Evolutionary conservation across 2,888 invertebrate species (phyloP), one percentile per base, ranked within the genome.

Genomic region (Nineta flava): DNA sequence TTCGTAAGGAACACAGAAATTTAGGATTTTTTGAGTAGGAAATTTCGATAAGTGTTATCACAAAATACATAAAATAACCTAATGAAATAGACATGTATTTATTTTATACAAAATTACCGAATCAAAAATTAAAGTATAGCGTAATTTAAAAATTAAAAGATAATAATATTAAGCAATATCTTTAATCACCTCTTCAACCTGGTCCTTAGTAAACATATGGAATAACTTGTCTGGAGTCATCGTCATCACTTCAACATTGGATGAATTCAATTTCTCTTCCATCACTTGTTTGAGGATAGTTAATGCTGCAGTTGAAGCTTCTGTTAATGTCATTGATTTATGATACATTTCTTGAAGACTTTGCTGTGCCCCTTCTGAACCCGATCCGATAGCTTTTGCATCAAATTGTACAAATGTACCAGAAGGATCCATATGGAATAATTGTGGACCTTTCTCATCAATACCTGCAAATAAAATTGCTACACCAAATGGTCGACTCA

Each of bases 381-480:
- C 99, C 0, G 99, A 97, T 1, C 99, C 99, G 58, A 99, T 99
- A 2, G 99, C 96, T 70, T 99, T 99, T 32, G 99, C 99, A 60
- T 94, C 88, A 68, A 93, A 99, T 64, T 93, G 87, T 52, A 97
- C 93, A 68, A 93, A 99, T 1, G 99, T 99, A 26, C 96, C 96
- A 40, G 95, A 96, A 7, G 97, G 99, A 67, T 99, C 99, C 90
- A 99, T 93, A 65, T 99, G 97, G 74, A 84, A 97, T 53, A 97
- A 66, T 60, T 92, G 92, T 1, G 97, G 93, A 1, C 95, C 93
- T 61, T 88, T 88, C 60, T 87, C 86, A 65, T 99, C 97, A 60
- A 88, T 80, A 64, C 86, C 88, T 57, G 96, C 99, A 73, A 99
- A 96, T 59, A 99, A 75, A 64, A 99, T 87, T 16, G 99, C 99